Percentiles rank a stretch among this genome's conserved stretches.
These are phyloP conservation scores for Pterocles gutturalis DNA, from an alignment of 2,113 vertebrate species.

Conservation along the genomic window DNA sequence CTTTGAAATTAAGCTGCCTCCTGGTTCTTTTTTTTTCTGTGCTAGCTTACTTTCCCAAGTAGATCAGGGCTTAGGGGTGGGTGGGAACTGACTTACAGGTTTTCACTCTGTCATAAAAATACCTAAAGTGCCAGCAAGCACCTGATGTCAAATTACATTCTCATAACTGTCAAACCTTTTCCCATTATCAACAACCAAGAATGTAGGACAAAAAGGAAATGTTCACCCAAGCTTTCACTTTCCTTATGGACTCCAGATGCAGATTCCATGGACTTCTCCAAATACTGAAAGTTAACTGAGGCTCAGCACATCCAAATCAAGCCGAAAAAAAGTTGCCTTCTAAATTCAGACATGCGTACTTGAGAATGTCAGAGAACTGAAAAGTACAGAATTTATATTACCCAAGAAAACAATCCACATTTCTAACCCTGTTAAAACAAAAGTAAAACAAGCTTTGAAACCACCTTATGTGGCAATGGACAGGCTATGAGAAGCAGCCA, in stretches of 20 bases:
- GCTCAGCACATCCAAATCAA: background rate
- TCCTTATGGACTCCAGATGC: background rate
- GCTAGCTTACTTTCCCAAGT: background rate
- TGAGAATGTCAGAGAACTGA: background rate
- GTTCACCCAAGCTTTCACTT: background rate
- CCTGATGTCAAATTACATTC: background rate
- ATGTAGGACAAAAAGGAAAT: background rate
- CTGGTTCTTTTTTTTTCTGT: background rate
- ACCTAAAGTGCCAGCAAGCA: background rate
- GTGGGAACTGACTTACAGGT: background rate
- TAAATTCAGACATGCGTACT: background rate
- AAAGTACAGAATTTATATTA: background rate
- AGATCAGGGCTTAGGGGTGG: background rate
- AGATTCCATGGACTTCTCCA: background rate
- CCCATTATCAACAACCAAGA: background rate
- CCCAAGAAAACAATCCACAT: background rate
- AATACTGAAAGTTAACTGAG: background rate
- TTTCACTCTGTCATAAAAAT: background rate
- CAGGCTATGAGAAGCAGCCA: background rate
- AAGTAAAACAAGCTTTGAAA: background rate
- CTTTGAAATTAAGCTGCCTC: background rate
- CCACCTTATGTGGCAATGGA: rapidly evolving
- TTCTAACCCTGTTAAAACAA: background rate
- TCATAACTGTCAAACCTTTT: background rate
- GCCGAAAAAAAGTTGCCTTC: background rate